Evolutionary conservation across 2,797 vertebrate genomes (phyloP).

Genomic region (Balearica regulorum): DNA sequence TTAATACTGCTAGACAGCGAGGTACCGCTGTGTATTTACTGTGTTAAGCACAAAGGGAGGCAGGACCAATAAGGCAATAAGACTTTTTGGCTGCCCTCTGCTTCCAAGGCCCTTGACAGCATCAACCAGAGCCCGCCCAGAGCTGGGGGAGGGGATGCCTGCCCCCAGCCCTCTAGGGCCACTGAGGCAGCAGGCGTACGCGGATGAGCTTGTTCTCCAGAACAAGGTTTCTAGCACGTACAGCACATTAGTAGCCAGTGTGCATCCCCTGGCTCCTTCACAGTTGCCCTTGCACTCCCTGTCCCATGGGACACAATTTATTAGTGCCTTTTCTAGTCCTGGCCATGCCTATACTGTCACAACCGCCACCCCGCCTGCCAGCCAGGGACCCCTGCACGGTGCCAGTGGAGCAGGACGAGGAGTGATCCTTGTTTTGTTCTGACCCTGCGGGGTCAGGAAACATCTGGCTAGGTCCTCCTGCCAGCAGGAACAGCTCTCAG

Average conservation of each 20-base stretch:
- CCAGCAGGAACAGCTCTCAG: background rate
- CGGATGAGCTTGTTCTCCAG: background rate
- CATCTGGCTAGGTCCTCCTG: background rate
- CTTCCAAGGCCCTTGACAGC: background rate
- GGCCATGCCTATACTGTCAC: background rate
- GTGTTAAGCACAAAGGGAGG: background rate
- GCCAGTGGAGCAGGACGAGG: background rate
- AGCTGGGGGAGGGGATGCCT: background rate
- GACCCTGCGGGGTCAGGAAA: background rate
- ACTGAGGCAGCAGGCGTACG: background rate
- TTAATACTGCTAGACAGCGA: background rate
- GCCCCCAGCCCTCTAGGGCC: background rate
- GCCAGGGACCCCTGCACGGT: background rate
- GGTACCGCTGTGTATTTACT: accelerated
- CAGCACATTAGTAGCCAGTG: background rate
- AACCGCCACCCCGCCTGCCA: background rate
- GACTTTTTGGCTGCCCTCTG: background rate
- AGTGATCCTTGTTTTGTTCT: background rate
- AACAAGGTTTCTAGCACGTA: background rate
- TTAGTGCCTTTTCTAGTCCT: background rate
- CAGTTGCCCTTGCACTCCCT: accelerated
- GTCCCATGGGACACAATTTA: background rate
- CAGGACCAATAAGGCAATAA: background rate
- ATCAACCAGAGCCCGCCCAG: background rate
- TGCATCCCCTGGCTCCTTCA: background rate